Conservation (phyloP, 2,888 invertebrate species). For the Drosophila planitibia region DNA sequence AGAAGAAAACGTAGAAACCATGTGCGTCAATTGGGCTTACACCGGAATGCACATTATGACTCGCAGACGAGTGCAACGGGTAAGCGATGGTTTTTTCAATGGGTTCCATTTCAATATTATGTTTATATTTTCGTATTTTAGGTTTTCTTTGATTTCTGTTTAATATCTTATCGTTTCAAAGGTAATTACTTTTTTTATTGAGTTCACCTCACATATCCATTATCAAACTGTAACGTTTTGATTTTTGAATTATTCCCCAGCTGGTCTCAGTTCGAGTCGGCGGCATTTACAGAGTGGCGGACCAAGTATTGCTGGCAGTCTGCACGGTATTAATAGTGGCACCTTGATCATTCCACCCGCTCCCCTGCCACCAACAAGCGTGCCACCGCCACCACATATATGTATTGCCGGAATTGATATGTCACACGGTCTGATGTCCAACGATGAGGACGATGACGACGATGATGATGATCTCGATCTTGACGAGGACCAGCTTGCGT, state of each 20-base stretch:
- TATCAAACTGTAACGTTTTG: background rate
- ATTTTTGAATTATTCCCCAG: slow-evolving; percentile 24
- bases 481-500: slow-evolving; percentile 81
- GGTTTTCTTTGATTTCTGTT: slow-evolving; percentile 68
- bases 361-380: slow-evolving; percentile 85
- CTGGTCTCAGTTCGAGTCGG: slow-evolving; percentile 85
- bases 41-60: slow-evolving; percentile 85
- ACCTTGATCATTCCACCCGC: slow-evolving; percentile 85
- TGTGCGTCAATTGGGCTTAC: slow-evolving; percentile 85
- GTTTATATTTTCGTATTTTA: slow-evolving; percentile 28
- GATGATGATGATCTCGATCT: slow-evolving; percentile 81
- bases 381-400: slow-evolving; percentile 85
- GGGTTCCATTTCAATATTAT: slow-evolving; percentile 18
- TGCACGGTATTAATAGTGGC: slow-evolving; percentile 85
- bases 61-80: slow-evolving; percentile 86
- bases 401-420: slow-evolving; percentile 84
- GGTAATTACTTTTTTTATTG: slow-evolving; percentile 33
- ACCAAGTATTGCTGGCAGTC: slow-evolving; percentile 85
- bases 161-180: slow-evolving; percentile 39
- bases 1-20: slow-evolving; percentile 86
- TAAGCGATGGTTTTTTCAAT: slow-evolving; percentile 47
- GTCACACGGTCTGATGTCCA: slow-evolving; percentile 80
- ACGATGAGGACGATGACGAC: slow-evolving; percentile 77
- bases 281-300: slow-evolving; percentile 85
- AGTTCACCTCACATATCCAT: background rate